Evolutionary conservation across 1,140 invertebrate species (phyloP), one percentile per base, ranked within the genome.

Genomic region (Apis dorsata): DNA sequence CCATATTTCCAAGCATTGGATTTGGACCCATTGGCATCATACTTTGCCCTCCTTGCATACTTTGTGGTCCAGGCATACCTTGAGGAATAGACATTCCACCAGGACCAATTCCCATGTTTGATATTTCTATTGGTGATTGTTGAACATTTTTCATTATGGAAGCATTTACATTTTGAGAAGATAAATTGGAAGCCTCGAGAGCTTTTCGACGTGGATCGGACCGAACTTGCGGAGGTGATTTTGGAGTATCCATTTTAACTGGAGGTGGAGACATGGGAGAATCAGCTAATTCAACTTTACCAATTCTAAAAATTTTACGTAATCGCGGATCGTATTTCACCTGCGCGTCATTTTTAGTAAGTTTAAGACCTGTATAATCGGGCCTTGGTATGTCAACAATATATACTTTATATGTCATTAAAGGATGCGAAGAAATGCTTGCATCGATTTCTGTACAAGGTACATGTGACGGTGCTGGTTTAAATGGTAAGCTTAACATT

Each of bases 401-500:
- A 59, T 95, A 91, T 49, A 96, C 94, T 90, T 96, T 96, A 93
- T 96, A 98, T 2, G 92, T 86, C 55, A 97, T 96, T 1, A 96
- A 96, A 0, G 96, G 95, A 93, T 98, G 97, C 71, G 96, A 96
- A 53, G 95, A 95, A 55, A 97, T 95, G 17, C 97, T 97, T 11
- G 96, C 97, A 90, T 98, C 96, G 77, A 98, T 98, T 94, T 98
- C 97, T 1, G 96, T 97, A 55, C 97, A 97, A 4, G 97, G 97
- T 24, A 96, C 95, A 86, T 97, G 97, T 81, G 97, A 96, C 21
- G 96, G 96, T 63, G 96, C 95, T 2, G 96, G 95, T 91, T 97
- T 97, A 86, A 98, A 97, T 2, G 97, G 97, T 75, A 97, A 90
- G 53, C 95, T 95, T 81, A 97, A 90, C 90, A 93, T 93, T 55